Evolutionary conservation across 1,140 invertebrate species (phyloP), one percentile per base, ranked within the genome.

Genomic region (Camponotus pennsylvanicus): DNA sequence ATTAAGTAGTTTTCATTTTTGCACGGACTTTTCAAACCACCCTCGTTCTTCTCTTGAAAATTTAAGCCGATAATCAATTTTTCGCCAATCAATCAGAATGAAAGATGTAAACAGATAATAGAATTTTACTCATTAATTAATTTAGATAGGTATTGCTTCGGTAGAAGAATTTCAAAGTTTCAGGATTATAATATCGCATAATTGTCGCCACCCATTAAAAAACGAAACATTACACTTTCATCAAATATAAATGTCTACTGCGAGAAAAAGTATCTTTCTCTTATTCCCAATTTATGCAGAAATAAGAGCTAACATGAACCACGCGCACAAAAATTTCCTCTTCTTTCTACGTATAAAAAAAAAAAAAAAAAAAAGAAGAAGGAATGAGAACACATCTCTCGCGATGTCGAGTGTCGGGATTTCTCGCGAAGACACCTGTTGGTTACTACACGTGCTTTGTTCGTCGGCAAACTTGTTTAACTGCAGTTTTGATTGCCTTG

Each of bases 391-490:
- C 18, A 57, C 18, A 52, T 52, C 49, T 27, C 27, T 15, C 18
- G 15, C 9, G 13, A 69, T 27, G 34, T 55, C 37, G 15, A 15
- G 8, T 3, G 34, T 69, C 13, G 18, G 32, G 7, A 21, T 55
- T 70, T 27, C 15, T 70, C 42, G 15, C 42, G 32, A 40, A 18
- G 45, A 42, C 34, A 80, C 34, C 45, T 70, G 34, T 80, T 70
- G 61, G 32, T 55, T 52, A 52, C 13, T 52, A 70, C 42, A 80
- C 69, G 9, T 70, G 77, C 45, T 70, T 66, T 80, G 45, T 80
- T 55, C 7, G 45, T 55, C 63, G 15, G 5, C 42, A 27, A 69
- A 55, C 34, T 80, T 70, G 64, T 69, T 70, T 70, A 73, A 59
- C 40, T 61, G 40, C 13, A 21, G 27, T 75, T 63, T 61, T 75